Conservation (phyloP, 2,113 vertebrate genomes). For the Pterocles gutturalis region DNA sequence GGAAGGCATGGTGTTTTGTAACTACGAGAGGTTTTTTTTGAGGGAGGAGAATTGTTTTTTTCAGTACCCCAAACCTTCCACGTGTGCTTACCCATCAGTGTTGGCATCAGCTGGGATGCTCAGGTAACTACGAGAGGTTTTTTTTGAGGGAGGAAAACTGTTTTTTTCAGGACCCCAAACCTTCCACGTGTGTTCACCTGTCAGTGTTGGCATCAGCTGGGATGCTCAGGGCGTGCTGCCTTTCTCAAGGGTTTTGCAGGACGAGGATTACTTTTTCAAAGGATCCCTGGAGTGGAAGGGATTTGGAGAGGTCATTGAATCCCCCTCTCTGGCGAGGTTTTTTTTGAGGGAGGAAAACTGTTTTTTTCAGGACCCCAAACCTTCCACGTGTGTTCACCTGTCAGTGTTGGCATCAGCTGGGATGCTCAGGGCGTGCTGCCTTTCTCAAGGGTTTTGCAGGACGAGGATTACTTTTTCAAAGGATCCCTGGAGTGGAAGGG, state of each 20-base stretch:
- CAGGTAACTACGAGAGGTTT: not conserved
- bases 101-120: rapidly evolving
- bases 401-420: rapidly evolving
- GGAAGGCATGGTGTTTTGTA: not conserved
- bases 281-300: not conserved
- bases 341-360: too few species aligned
- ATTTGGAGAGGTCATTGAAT: not conserved
- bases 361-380: not conserved
- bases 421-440: not conserved
- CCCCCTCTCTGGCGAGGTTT: not conserved
- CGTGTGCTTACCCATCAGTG: rapidly evolving
- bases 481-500: not conserved
- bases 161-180: not conserved
- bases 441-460: not conserved
- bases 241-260: not conserved
- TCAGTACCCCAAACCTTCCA: not conserved
- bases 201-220: rapidly evolving
- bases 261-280: not conserved
- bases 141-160: too few species aligned
- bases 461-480: not conserved
- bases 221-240: rapidly evolving
- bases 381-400: rapidly evolving
- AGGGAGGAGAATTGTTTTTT: not conserved
- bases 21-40: not conserved
- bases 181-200: rapidly evolving